Evolutionary conservation across 2,888 invertebrate genomes (phyloP).

Genomic region (Deilephila elpenor): DNA sequence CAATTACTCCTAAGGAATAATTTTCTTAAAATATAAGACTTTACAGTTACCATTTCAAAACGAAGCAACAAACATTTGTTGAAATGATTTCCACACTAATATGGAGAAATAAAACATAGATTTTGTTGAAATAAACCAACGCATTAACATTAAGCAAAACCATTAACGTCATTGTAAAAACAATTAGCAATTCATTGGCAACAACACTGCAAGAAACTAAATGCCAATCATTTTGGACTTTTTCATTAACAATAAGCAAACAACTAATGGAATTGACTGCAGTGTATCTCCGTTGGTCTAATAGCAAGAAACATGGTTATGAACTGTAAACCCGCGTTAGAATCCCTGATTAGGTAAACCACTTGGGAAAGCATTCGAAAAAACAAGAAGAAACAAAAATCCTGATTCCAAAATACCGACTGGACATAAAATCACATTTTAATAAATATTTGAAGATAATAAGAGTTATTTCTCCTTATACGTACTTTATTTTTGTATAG

Average conservation of each 20-base stretch:
- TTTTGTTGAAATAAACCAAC: not conserved
- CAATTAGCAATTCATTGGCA: constrained; percentile 2
- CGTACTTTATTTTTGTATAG: too few relatives aligned
- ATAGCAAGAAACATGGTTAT: not conserved
- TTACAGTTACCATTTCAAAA: not conserved
- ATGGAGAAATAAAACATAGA: constrained; percentile 6
- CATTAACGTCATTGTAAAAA: not conserved
- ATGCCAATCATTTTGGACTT: not conserved
- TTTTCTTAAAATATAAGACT: too few relatives aligned
- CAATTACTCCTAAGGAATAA: too few relatives aligned
- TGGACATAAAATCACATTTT: too few relatives aligned
- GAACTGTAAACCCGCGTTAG: not conserved
- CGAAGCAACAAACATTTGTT: constrained; percentile 10
- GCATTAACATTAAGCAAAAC: constrained; percentile 13
- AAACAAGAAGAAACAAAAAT: too few relatives aligned
- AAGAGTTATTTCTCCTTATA: too few relatives aligned
- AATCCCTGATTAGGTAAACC: too few relatives aligned
- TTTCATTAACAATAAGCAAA: not conserved
- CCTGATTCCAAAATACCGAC: too few relatives aligned
- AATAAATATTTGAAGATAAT: too few relatives aligned
- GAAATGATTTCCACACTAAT: not conserved
- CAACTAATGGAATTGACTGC: not conserved
- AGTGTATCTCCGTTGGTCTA: not conserved
- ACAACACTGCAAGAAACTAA: not conserved
- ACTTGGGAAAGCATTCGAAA: too few relatives aligned